Conservation (phyloP, 2,888 invertebrate genomes). For the Pseudeuparius sepicola region DNA sequence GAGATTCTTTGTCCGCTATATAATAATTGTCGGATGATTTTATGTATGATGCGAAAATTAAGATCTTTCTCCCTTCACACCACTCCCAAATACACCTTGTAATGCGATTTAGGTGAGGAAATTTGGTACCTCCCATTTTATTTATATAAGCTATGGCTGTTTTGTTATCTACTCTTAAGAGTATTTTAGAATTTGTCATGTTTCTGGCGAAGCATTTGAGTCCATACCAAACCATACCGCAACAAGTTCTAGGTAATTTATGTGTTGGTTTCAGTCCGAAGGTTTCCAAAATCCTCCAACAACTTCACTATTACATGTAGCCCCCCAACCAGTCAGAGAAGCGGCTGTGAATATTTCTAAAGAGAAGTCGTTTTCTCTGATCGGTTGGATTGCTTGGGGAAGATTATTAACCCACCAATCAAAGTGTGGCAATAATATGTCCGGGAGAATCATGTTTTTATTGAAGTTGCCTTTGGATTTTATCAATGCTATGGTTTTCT, state of each 20-base stretch:
- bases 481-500: no score
- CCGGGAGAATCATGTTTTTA: no score
- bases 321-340: conserved; percentile 21
- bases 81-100: conserved; percentile 16
- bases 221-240: conserved; percentile 16
- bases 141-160: no score
- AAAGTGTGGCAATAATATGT: no score
- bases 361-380: no score
- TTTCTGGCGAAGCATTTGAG: conserved; percentile 19
- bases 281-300: conserved; percentile 18
- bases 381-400: no score
- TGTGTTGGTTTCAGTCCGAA: conserved; percentile 16
- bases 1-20: no score
- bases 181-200: conserved; percentile 11
- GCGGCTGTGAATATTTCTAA: conserved; percentile 18
- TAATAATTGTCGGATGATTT: no score
- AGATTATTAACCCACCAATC: no score
- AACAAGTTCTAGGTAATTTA: conserved; percentile 14
- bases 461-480: no score
- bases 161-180: conserved; percentile 19
- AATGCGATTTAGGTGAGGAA: conserved; percentile 9
- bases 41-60: no score
- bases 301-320: conserved; percentile 7
- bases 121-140: conserved; percentile 14
- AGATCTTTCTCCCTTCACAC: conserved; percentile 15